Evolutionary conservation across 2,888 invertebrate genomes (phyloP).

Genomic region (Chymomyza procnemis): DNA sequence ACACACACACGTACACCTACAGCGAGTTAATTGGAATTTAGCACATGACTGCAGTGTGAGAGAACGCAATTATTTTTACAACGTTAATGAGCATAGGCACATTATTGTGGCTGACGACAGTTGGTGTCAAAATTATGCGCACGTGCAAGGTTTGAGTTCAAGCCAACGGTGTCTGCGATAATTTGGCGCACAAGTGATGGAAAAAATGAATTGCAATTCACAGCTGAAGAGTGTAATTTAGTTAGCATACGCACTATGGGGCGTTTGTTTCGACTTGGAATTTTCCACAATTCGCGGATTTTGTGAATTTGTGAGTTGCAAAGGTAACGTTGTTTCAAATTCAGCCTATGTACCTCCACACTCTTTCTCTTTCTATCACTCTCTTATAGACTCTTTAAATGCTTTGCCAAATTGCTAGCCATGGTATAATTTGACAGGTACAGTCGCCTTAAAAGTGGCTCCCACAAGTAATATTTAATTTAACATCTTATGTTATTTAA

Average conservation of each 20-base stretch:
- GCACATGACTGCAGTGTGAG: conserved; percentile 46
- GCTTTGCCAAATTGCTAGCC: no score
- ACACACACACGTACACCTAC: conserved; percentile 9
- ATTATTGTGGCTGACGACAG: conserved; percentile 57
- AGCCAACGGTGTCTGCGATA: not conserved
- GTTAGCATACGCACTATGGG: not conserved
- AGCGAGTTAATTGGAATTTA: conserved; percentile 70
- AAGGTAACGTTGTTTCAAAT: no score
- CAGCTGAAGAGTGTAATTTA: not conserved
- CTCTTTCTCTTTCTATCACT: no score
- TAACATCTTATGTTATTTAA: no score
- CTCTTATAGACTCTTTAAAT: no score
- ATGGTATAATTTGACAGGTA: no score
- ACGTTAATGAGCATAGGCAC: conserved; percentile 66
- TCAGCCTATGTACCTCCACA: no score
- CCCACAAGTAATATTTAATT: no score
- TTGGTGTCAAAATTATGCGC: conserved; percentile 39
- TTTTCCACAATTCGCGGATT: no score
- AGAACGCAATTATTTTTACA: conserved; percentile 70
- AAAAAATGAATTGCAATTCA: not conserved
- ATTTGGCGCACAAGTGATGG: not conserved
- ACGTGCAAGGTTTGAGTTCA: conserved; percentile 3
- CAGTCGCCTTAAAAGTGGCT: no score
- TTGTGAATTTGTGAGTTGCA: no score
- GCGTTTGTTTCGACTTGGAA: no score